Base-by-base conservation (phyloP, 2,888 invertebrate genomes). In the Proisotoma minuta region DNA sequence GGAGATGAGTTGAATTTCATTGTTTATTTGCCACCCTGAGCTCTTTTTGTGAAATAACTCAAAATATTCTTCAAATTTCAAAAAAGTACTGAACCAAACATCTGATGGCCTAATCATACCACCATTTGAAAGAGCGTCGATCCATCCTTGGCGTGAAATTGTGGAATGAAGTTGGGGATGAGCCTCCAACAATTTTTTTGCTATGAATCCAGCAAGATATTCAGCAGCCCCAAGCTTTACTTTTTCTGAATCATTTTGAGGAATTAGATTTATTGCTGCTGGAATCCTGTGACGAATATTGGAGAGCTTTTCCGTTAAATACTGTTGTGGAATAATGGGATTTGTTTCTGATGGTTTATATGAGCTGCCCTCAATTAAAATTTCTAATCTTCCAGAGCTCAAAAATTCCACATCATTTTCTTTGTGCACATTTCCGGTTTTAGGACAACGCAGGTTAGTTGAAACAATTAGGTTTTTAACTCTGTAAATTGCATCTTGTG, bases 401-500 rank as follows among this genome's bases (percentile, higher is more conserved):
- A 52, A 3, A 39, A 23, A 39, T 3, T 39, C 24, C 2, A 28
- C 23, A 5, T 28, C 26, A 22, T 23, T 51, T 23, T 52, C 47
- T 3, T 24, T 5, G 18, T 26, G 24, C 10, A 59, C 51, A 8
- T 20, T 29, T 15, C 50, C n/a, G n/a, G 34, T 51, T 39, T 39
- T 39, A 18, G 26, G 39, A n/a, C n/a, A 18, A 47, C 48, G 24
- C 3, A 60, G 26, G 12, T 54, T 60, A 23, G 39, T 29, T 26
- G 48, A 26, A 12, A 60, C 15, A 12, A 60, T 51, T 8, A 60
- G 15, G 29, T 15, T 15, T 28, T 59, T 60, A 1, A 60, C 3
- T 10, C 60, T n/a, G 27, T 18, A 15, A 12, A 48, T 54, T 3
- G 27, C 60, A n/a, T 60, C 60, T 8, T n/a, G 39, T 4, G 60